phyloP scores from a whole-genome alignment of 2,888 invertebrate species.

The Caenorhabditis afra region DNA sequence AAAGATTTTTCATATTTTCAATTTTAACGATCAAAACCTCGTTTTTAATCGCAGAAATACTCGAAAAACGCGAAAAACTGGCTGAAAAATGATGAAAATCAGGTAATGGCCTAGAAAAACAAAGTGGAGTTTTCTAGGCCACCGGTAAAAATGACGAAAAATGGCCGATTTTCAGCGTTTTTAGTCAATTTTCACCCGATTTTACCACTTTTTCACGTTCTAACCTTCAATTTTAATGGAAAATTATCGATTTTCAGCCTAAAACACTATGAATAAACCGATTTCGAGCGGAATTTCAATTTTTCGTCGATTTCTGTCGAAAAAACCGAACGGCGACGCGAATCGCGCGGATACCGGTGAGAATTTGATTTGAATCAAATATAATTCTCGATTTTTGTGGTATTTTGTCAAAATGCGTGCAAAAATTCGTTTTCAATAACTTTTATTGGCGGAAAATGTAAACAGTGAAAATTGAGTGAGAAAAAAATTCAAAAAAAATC shows the following conservation, averaged over 20 bases:
- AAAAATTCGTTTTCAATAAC: not conserved
- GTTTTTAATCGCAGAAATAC: no score
- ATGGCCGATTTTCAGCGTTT: not conserved
- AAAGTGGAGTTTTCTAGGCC: not conserved
- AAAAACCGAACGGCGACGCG: not conserved
- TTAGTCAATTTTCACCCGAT: not conserved
- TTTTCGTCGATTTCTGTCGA: constrained; percentile 19
- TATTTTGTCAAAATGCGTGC: no score
- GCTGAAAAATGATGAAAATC: not conserved
- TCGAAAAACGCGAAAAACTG: no score
- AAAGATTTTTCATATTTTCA: no score
- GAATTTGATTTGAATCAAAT: constrained; percentile 2
- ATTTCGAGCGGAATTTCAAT: not conserved
- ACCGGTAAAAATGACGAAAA: not conserved
- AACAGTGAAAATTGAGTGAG: no score
- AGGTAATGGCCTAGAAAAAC: constrained; percentile 2
- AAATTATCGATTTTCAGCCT: not conserved
- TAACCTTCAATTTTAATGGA: not conserved
- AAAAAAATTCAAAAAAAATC: no score
- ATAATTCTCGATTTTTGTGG: no score
- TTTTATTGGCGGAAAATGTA: no score
- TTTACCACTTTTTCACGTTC: not conserved
- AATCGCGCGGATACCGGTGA: constrained; percentile 55
- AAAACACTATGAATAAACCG: constrained; percentile 23
- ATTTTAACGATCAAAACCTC: no score